Evolutionary conservation across 2,113 vertebrate species (phyloP).

Genomic region (Cyphomyrus plagiostoma): DNA sequence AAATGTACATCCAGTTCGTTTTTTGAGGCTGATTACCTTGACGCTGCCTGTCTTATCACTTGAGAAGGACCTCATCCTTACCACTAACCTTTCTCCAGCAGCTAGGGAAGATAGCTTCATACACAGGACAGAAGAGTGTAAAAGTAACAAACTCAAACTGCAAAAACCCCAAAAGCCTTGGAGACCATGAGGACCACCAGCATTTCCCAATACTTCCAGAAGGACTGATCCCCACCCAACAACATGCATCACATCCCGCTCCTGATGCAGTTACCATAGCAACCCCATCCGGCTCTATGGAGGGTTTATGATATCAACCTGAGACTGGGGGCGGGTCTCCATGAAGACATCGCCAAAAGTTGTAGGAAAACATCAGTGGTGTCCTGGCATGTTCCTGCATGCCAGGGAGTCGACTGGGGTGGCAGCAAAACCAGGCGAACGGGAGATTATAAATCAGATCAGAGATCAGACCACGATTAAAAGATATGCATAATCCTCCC

Average conservation of each 20-base stretch:
- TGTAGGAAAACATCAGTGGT: not conserved
- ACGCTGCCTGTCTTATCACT: not conserved
- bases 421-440: not conserved
- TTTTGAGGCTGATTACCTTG: not conserved
- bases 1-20: not conserved
- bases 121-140: not conserved
- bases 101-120: not conserved
- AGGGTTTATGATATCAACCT: not conserved
- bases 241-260: not conserved
- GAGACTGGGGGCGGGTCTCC: not conserved
- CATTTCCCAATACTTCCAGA: not conserved
- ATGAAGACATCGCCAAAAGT: not conserved
- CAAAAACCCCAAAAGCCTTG: not conserved
- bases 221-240: not conserved
- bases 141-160: not conserved
- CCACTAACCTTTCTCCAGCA: not conserved
- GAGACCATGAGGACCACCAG: not conserved
- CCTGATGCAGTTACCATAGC: not conserved
- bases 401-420: not conserved
- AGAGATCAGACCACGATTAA: not conserved
- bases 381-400: not conserved
- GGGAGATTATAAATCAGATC: not conserved
- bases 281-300: not conserved
- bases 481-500: not conserved
- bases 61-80: not conserved